Percentiles rank a stretch among this genome's conserved stretches.
Conservation (phyloP, 30 jellyfish, hydroid and myxozoan species). For the Rhopilema esculentum region DNA sequence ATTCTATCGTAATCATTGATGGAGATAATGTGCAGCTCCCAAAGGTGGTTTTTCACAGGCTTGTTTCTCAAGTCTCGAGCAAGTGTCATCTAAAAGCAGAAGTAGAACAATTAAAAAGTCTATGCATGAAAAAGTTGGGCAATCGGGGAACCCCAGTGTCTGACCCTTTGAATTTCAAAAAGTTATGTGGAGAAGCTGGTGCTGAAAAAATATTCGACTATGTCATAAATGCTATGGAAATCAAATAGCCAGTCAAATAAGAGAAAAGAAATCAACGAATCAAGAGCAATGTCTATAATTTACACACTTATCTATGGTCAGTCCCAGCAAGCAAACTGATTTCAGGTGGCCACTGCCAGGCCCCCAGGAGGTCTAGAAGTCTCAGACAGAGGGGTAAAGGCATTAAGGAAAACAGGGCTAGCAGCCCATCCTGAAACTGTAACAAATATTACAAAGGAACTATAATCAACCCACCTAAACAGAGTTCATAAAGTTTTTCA, state of each 20-base stretch:
- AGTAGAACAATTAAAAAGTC: background rate
- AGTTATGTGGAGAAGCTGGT: conserved; percentile 22
- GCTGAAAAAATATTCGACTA: conserved; percentile 23
- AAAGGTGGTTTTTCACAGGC: conserved; percentile 7
- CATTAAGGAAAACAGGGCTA: conserved; percentile 12
- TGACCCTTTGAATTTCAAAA: conserved; percentile 23
- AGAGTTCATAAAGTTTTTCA: conserved; percentile 1
- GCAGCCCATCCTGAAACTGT: conserved; percentile 31
- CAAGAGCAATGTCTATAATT: conserved; percentile 12
- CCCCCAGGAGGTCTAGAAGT: conserved; percentile 28
- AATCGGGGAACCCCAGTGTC: conserved; percentile 30
- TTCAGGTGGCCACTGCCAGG: conserved; percentile 33
- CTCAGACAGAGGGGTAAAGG: background rate
- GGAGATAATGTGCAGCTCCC: background rate
- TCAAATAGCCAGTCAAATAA: conserved; percentile 16
- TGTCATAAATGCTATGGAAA: background rate
- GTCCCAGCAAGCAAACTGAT: conserved; percentile 51
- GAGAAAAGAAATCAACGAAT: conserved; percentile 11
- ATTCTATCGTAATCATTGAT: background rate
- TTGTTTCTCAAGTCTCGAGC: background rate
- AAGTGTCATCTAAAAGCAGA: conserved; percentile 4
- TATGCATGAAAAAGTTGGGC: conserved; percentile 25
- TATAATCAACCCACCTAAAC: conserved; percentile 17
- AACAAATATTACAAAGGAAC: background rate
- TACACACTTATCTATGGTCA: conserved; percentile 29